Base-by-base conservation (phyloP, 1,140 invertebrate genomes). In the Xylocopa sonorina region DNA sequence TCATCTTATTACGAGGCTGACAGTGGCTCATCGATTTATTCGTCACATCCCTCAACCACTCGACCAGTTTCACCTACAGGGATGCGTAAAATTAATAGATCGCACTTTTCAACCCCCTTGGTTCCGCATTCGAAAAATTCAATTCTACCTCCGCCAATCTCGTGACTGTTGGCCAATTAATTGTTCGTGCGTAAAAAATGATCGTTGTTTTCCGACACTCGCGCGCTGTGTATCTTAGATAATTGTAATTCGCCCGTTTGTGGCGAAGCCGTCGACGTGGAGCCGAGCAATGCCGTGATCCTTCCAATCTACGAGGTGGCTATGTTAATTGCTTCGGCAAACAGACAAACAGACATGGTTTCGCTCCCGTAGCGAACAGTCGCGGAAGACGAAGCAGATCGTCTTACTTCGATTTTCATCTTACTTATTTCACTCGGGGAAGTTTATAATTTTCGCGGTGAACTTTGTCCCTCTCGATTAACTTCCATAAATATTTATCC, bases 11-110 rank as follows among this genome's bases (percentile, higher is more conserved):
- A 88, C 80, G 78, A 67, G 71, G 66, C 83, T 63, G 68, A 60
- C 67, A 76, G 76, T 81, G 76, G 84, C 87, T 82, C 86, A 82
- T 88, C 85, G 85, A 89, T 89, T 89, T 88, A 87, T 89, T 85
- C 87, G 76, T 53, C 84, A 85, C 83, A 69, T 84, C 78, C 62
- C 67, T 87, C 87, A 77, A 81, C 81, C 83, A 87, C 88, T 89
- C 66, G 73, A 85, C 77, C 51, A 78, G 78, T 85, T 89, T 88
- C 87, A 89, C 46, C 66, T 78, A 87, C 87, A 89, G 88, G 78
- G 79, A 68, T 66, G 78, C 78, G 86, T 88, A 75, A 86, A 88
- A 86, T 88, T 84, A 81, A 86, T 87, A 78, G 84, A 85, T 80
- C 82, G 80, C 75, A 85, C 81, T 80, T 83, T 81, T 71, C 72